Evolutionary conservation across 2,888 invertebrate species (phyloP), one percentile per base, ranked within the genome.

Genomic region (Alsophila aescularia): DNA sequence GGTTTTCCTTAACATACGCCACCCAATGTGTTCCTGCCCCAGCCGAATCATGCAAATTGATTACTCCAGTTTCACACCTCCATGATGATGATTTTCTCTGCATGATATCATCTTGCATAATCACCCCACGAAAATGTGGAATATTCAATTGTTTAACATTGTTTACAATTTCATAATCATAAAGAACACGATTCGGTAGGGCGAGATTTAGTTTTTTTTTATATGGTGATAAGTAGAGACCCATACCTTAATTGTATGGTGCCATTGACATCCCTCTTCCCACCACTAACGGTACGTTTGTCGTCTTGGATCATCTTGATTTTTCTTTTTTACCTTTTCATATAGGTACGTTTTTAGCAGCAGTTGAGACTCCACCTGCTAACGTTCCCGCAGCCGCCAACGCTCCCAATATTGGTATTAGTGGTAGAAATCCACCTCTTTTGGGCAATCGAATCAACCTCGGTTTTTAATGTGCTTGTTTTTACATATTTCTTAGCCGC

Each of bases 301-400:
- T 42, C 32, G 42, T 31, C 15, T 31, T 15, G 31, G 50, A 36
- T 51, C 53, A n/a, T 9, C 52, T n/a, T n/a, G n/a, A n/a, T n/a
- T 57, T 34, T 60, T 56, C 13, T 56, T 53, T 16, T 56, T 47
- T n/a, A 53, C 24, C 35, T 35, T 27, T 12, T 42, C 36, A 43
- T 29, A 42, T n/a, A n/a, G n/a, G n/a, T 13, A 12, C 10, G 15
- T 15, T 14, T 24, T 44, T 12, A 24, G 9, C 24, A 31, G 31
- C 24, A 35, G 24, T 24, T 35, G 51, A 18, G 29, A 13, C 31
- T 2, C 31, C 31, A 8, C 31, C 31, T 10, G 31, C 31, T 10
- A 31, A n/a, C 8, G 31, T 8, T 31, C 10, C 31, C 2, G 43
- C 40, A 37, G 36, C 35, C 12, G 43, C 16, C 18, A 43, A 16